Evolutionary conservation across 2,797 vertebrate genomes (phyloP).

Genomic region (Loriculus beryllinus): DNA sequence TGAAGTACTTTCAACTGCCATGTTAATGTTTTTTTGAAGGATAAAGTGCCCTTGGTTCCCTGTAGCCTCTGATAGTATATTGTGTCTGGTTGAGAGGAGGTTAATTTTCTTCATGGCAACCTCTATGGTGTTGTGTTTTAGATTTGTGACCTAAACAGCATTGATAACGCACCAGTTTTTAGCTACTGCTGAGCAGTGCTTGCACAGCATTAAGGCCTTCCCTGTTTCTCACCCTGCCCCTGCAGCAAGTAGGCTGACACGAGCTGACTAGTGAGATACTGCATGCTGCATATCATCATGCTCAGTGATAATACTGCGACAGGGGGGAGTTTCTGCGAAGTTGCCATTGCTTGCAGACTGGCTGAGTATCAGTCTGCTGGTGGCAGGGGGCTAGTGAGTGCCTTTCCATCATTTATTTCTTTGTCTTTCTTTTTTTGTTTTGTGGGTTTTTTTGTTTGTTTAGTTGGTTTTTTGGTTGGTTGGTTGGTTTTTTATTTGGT

Average conservation of each 20-base stretch:
- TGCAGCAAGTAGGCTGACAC: not conserved
- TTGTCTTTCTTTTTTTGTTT: not conserved
- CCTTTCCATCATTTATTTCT: not conserved
- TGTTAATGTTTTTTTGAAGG: not conserved
- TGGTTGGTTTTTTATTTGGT: too few relatives aligned
- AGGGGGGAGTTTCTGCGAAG: not conserved
- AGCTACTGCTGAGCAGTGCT: not conserved
- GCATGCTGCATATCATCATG: not conserved
- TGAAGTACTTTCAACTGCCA: not conserved
- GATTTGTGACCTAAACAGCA: not conserved
- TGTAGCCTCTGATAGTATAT: not conserved
- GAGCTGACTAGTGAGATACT: not conserved
- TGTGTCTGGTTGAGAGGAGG: not conserved
- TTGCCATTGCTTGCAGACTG: not conserved
- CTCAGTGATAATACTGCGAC: not conserved
- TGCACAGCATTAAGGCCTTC: not conserved
- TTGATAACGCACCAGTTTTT: not conserved
- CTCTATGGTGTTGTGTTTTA: not conserved
- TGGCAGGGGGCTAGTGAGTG: not conserved
- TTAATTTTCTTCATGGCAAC: not conserved
- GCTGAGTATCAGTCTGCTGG: not conserved
- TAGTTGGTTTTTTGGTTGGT: too few relatives aligned
- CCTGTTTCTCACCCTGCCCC: constrained; percentile 39
- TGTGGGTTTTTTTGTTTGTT: too few relatives aligned
- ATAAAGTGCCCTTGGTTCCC: not conserved